phyloP scores from a whole-genome alignment of 2,888 invertebrate genomes.

The Nebria brevicollis region DNA sequence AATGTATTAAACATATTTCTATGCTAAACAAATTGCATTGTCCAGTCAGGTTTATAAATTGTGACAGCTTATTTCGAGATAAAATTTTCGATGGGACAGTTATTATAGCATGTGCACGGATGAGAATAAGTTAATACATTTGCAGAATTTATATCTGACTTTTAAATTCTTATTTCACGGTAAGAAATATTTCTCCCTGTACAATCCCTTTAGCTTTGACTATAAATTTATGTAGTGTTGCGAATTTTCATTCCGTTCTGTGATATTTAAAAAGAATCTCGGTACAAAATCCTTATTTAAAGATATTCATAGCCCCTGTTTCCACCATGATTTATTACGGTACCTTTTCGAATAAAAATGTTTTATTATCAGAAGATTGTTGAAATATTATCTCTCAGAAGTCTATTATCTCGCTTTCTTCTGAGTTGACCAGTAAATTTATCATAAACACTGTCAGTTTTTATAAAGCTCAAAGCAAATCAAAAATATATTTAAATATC shows the following conservation, averaged over 20 bases:
- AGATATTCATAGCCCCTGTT: not conserved
- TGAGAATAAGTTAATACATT: not conserved
- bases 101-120: not conserved
- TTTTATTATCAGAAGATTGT: not conserved
- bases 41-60: not conserved
- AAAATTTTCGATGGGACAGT: not conserved
- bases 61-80: not conserved
- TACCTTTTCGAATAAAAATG: not conserved
- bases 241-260: not conserved
- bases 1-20: too few species aligned
- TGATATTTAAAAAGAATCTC: not conserved
- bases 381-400: not conserved
- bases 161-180: not conserved
- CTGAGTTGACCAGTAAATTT: not conserved
- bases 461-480: too few species aligned
- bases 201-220: not conserved
- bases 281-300: not conserved
- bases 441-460: not conserved
- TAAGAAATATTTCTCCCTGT: not conserved
- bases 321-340: not conserved
- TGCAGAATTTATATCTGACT: not conserved
- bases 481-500: too few species aligned
- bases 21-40: not conserved
- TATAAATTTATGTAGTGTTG: not conserved
- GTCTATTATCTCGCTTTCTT: not conserved